Evolutionary conservation across 1,140 invertebrate species (phyloP), one percentile per base, ranked within the genome.

Genomic region (Drosophila athabasca): DNA sequence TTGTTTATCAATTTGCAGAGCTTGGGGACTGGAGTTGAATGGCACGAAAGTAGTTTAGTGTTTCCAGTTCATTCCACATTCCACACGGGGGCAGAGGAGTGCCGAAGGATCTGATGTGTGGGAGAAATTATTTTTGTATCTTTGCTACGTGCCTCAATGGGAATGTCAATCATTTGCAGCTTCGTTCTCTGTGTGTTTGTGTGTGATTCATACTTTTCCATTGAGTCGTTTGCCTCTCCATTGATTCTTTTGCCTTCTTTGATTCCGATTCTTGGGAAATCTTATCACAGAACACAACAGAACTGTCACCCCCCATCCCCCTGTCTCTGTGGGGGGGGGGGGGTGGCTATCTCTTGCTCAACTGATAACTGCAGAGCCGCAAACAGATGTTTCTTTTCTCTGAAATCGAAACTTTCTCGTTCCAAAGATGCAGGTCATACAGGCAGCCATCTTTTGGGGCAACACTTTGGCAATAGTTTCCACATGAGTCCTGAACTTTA

Each of bases 401-500:
- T 24, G 49, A 22, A 58, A 52, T n/a, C 8, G 35, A 65, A 57
- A 64, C 59, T 73, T 57, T 73, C 29, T 50, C n/a, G 52, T n/a
- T 35, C 0, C 68, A 43, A 22, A 31, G 50, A 54, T 53, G 44
- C 68, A 70, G 55, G 68, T 62, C 65, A 54, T 43, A 43, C 19
- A 51, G 24, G 22, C 31, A 65, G 60, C 24, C 22, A 3, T 22
- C 22, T 24, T 24, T 24, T 5, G 24, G 24, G 39, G 39, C 19
- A 22, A 8, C 45, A 69, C 62, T 67, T 69, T 60, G 54, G 41
- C 45, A 24, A 72, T 44, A 49, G 67, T 17, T 53, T 50, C 44
- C 24, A 39, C 39, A 31, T 74, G 70, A 75, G 55, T 61, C 17
- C 26, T 75, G 70, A 75, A 65, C 70, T 74, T 75, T 58, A 24